Percentiles rank a stretch among this genome's conserved stretches.
These are phyloP conservation scores for Tychaedon coryphoeus DNA, from an alignment of 2,113 vertebrate genomes.

Conservation along the genomic window DNA sequence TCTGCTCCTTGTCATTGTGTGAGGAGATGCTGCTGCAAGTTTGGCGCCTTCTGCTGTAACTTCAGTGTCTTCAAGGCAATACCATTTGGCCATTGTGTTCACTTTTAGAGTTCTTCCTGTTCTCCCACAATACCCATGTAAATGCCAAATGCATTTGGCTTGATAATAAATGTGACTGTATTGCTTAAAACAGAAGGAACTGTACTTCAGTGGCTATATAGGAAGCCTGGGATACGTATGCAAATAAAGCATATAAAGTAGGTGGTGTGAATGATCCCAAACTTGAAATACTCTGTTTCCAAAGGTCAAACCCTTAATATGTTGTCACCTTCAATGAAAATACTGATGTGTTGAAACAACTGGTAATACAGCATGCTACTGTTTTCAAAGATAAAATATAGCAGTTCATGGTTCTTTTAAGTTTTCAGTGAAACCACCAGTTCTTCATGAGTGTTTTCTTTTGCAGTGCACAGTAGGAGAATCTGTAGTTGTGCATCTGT, in stretches of 20 bases:
- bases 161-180: neutral
- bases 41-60: neutral
- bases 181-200: neutral
- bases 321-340: neutral
- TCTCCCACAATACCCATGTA: neutral
- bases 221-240: neutral
- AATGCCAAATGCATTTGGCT: neutral
- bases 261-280: neutral
- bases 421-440: neutral
- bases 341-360: neutral
- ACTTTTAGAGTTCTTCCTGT: neutral
- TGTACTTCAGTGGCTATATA: neutral
- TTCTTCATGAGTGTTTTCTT: neutral
- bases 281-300: neutral
- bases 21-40: neutral
- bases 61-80: neutral
- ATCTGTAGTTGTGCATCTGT: neutral
- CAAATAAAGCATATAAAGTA: neutral
- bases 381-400: neutral
- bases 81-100: neutral
- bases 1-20: neutral
- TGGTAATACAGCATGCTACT: neutral
- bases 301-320: neutral
- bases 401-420: neutral
- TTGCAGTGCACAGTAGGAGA: neutral